Conservation (phyloP, 1,140 invertebrate species). For the Temnothorax nylanderi region DNA sequence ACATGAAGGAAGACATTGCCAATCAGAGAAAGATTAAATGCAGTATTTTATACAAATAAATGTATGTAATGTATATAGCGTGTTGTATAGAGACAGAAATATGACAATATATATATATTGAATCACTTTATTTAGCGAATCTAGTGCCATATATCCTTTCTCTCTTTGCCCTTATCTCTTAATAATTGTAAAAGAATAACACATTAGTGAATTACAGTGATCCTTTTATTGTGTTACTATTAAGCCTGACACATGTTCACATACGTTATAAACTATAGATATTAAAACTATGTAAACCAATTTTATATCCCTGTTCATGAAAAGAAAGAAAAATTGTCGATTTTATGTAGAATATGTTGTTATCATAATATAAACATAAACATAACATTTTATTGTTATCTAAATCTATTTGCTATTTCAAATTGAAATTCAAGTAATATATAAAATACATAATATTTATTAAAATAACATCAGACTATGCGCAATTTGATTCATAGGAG, state of each 20-base stretch:
- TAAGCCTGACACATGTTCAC: neutral
- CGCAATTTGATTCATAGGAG: neutral
- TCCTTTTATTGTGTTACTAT: conserved; percentile 15
- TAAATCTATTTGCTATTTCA: conserved; percentile 9
- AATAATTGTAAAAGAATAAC: conserved; percentile 2
- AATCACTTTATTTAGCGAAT: conserved; percentile 46
- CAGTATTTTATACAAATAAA: conserved; percentile 58
- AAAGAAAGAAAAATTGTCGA: conserved; percentile 2
- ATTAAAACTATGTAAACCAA: conserved; percentile 30
- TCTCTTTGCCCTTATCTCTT: neutral
- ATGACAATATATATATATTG: conserved; percentile 61
- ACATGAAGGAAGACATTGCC: conserved; percentile 19
- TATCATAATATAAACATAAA: neutral
- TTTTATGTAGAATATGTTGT: neutral
- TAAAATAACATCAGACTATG: neutral
- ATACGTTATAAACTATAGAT: conserved; percentile 4
- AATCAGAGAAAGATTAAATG: conserved; percentile 34
- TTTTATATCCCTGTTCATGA: conserved; percentile 15
- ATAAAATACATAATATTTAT: conserved; percentile 20
- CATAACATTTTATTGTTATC: neutral
- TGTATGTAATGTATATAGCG: conserved; percentile 73
- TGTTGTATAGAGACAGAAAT: conserved; percentile 71
- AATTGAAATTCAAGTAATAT: conserved; percentile 29
- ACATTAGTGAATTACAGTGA: neutral
- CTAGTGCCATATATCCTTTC: neutral